These are phyloP conservation scores for Apodemia zela DNA, from an alignment of 2,888 invertebrate species.

Conservation along the genomic window DNA sequence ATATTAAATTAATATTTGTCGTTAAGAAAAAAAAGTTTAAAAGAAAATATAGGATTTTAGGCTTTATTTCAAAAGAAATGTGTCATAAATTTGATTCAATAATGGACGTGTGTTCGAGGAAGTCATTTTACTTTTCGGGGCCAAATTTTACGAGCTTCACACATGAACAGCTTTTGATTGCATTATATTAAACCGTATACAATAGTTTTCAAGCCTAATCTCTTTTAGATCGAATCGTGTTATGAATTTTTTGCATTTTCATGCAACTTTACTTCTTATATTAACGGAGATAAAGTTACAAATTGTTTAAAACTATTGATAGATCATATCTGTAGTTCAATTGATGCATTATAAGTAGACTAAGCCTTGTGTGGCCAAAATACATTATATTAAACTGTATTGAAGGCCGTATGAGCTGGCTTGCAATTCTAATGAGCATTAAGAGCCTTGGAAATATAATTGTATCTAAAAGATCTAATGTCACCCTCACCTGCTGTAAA, in stretches of 20 bases:
- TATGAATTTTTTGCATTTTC: conserved; percentile 38
- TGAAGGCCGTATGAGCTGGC: conserved; percentile 7
- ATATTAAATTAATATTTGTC: conserved; percentile 72
- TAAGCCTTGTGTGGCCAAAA: conserved; percentile 51
- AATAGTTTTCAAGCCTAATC: conserved; percentile 43
- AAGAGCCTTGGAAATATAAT: background rate
- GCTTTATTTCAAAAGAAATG: conserved; percentile 34
- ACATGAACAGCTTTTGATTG: conserved; percentile 61
- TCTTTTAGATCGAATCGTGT: conserved; percentile 41
- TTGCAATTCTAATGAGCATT: conserved; percentile 1
- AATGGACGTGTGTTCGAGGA: conserved; percentile 41
- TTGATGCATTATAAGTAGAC: conserved; percentile 39
- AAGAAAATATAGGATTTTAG: conserved; percentile 44
- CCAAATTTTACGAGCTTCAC: conserved; percentile 48
- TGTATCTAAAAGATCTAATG: background rate
- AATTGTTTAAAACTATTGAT: background rate
- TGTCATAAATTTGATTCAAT: conserved; percentile 19
- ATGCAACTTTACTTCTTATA: conserved; percentile 25
- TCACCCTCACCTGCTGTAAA: conserved; percentile 1
- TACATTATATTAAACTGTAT: background rate
- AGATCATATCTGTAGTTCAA: conserved; percentile 11
- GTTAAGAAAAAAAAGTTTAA: conserved; percentile 35
- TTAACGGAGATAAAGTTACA: background rate
- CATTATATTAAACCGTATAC: conserved; percentile 41
- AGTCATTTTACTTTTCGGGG: conserved; percentile 41